Base-by-base conservation (phyloP, 2,113 vertebrate species). In the Halcyon malimbica region DNA sequence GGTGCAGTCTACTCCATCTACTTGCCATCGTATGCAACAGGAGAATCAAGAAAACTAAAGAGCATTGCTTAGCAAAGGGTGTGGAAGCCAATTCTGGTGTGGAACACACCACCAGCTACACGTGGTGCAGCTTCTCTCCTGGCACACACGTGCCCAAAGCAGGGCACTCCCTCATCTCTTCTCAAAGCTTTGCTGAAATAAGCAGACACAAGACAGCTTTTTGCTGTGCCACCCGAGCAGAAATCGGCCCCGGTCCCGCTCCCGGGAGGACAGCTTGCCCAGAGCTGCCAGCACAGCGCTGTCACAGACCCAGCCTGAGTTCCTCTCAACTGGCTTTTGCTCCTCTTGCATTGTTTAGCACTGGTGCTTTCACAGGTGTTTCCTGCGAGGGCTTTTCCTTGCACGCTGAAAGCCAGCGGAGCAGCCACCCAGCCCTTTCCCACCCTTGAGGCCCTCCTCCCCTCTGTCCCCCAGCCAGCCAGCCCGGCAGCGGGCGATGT, bases 141-240 rank as follows among this genome's bases (percentile, higher is more conserved):
- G 17, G 0, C 25, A 51, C 10, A 2, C 1, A 3, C 1, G 0
- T 1, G 10, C 60, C 46, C 56, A 57, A 10, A 48, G 67, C 60
- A 26, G 51, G 59, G 56, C 33, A 67, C 50, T 8, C 25, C 15
- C 67, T 73, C 62, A 8, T 3, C 67, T 24, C 39, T 35, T 59
- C 71, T 57, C 39, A 64, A 46, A 62, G 39, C 67, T 63, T 59
- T 65, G 48, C 64, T 26, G 60, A 64, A 31, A 31, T 9, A 76
- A n/a, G 17, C 13, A 81, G 28, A 28, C 33, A 31, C 26, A 13
- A 8, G 42, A 29, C 53, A 68, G 44, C 46, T 46, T 83, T 48
- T 63, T 60, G 5, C 73, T 46, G 33, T 16, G 29, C 29, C 50
- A 50, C 13, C 12, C 1, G 4, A 64, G 81, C 48, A 80, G 60